phyloP scores from a whole-genome alignment of 2,797 vertebrate genomes.

The Takifugu rubripes region DNA sequence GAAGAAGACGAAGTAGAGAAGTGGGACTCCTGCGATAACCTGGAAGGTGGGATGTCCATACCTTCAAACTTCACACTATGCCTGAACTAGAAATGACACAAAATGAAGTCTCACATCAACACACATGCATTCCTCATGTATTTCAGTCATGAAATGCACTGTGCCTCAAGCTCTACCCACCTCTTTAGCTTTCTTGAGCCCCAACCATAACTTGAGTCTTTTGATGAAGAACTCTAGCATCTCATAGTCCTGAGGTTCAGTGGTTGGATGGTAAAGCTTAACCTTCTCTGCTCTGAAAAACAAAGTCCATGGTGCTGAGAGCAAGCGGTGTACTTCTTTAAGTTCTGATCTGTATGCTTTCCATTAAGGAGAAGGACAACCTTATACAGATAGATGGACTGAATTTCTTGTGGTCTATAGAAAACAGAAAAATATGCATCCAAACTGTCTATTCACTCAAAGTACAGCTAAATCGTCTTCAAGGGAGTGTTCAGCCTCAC shows the following conservation, averaged over 20 bases:
- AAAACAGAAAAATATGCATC: no score
- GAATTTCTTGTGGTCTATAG: no score
- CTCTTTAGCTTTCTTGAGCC: conserved; percentile 79
- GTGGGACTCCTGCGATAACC: conserved; percentile 64
- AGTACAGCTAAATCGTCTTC: no score
- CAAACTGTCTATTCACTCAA: no score
- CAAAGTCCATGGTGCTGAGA: background rate
- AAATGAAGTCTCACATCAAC: conserved; percentile 4
- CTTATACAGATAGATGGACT: no score
- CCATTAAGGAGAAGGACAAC: no score
- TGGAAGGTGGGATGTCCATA: conserved; percentile 69
- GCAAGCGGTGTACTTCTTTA: background rate
- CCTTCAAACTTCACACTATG: conserved; percentile 82
- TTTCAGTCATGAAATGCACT: background rate
- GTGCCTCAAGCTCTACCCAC: conserved; percentile 41
- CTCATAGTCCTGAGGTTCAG: conserved; percentile 78
- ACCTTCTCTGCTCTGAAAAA: conserved; percentile 47
- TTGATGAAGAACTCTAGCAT: conserved; percentile 84
- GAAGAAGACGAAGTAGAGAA: conserved; percentile 45
- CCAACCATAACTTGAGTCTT: conserved; percentile 80
- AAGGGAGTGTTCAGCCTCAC: no score
- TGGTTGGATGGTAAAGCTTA: conserved; percentile 62
- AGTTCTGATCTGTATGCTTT: no score
- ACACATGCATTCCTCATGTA: background rate
- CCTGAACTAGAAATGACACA: conserved; percentile 70